phyloP scores from a whole-genome alignment of 2,113 vertebrate species.

The Casuarius casuarius region DNA sequence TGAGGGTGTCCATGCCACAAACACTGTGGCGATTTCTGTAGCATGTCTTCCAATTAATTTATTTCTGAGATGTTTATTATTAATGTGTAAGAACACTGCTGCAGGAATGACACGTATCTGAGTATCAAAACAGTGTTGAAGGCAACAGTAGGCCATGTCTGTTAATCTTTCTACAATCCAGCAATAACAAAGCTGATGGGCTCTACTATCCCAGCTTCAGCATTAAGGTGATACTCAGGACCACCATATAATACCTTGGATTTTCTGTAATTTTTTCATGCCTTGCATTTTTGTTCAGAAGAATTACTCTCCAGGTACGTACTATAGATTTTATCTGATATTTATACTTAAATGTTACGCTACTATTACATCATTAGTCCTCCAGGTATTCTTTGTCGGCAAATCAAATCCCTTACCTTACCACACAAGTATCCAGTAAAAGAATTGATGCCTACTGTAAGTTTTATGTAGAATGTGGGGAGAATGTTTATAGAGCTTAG shows the following conservation, averaged over 20 bases:
- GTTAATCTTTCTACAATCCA: neutral
- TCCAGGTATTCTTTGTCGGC: neutral
- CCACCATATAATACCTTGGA: neutral
- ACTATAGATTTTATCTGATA: neutral
- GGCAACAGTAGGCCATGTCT: neutral
- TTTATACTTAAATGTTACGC: neutral
- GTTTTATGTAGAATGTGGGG: neutral
- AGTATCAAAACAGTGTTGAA: rapidly evolving
- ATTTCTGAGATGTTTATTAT: neutral
- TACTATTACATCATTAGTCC: neutral
- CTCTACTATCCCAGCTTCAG: neutral
- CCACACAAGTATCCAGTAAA: neutral
- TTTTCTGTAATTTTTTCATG: neutral
- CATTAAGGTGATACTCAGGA: neutral
- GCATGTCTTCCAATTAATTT: neutral
- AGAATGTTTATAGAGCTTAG: neutral
- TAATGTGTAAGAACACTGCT: rapidly evolving
- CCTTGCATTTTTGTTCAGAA: neutral
- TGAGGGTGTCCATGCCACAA: rapidly evolving
- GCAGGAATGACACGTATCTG: neutral
- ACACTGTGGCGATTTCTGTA: neutral
- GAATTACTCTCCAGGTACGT: neutral
- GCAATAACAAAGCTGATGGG: neutral
- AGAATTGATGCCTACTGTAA: rapidly evolving
- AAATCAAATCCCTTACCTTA: neutral